Base-by-base conservation (phyloP, 2,888 invertebrate genomes). In the Drosophila trichaetosa region DNA sequence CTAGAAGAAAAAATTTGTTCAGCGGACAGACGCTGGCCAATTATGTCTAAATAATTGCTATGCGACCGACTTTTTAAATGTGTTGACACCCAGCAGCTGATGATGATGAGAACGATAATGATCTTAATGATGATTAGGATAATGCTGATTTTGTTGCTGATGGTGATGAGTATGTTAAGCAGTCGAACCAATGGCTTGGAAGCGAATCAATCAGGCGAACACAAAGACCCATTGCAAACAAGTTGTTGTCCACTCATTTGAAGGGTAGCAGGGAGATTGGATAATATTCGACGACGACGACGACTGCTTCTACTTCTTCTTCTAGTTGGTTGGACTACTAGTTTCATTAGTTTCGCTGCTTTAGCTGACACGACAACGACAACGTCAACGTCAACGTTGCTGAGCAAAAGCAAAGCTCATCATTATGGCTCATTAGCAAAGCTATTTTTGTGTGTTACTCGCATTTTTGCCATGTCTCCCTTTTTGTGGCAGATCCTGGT, bases 381-480 rank as follows among this genome's bases (percentile, higher is more conserved):
- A 40, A 40, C 40, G 40, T 4, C 46, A 53, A 33, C 70, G 60
- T 53, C 38, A 48, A 58, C 18, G 58, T 11, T 42, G 64, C 53
- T 56, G 46, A 57, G 62, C 57, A 66, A 65, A 74, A 69, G 68
- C 82, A 77, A 80, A 83, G 80, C 90, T 87, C 87, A 82, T 89
- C 89, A 89, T 90, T 87, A 89, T 88, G 90, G 89, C 89, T 88
- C 87, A 88, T 88, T 88, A 88, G 87, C 82, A 90, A 78, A 87
- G 89, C 84, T 89, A 90, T 90, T 90, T 90, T 74, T 76, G 77
- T 79, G 79, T 79, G 65, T 66, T 79, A 64, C 57, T 79, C 69
- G 65, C 52, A 60, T 48, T 66, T 58, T 54, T 66, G 21, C 33
- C 21, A 21, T 29, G 49, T 40, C 46, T 16, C 29, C 21, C 33